These are phyloP conservation scores for Tychaedon coryphoeus DNA, from an alignment of 2,113 vertebrate genomes.

Conservation along the genomic window DNA sequence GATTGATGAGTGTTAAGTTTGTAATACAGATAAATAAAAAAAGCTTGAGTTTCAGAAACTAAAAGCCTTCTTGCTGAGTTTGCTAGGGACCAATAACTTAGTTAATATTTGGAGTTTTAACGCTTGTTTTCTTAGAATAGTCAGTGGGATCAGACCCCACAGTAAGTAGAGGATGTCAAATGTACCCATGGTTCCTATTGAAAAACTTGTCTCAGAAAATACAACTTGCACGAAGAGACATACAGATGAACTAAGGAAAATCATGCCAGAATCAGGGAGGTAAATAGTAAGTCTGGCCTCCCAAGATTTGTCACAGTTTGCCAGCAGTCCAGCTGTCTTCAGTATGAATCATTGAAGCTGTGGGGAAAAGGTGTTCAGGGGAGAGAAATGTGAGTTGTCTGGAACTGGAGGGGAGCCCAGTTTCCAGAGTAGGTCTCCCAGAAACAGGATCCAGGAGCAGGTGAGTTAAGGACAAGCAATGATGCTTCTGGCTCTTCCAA, in stretches of 20 bases:
- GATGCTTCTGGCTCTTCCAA: neutral
- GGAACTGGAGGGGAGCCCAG: neutral
- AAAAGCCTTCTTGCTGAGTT: fast-evolving
- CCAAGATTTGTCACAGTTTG: neutral
- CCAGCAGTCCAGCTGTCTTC: neutral
- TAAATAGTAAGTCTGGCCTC: neutral
- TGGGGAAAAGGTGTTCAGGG: neutral
- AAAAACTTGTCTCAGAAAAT: neutral
- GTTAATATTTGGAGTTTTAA: neutral
- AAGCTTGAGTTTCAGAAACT: neutral
- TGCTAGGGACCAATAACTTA: neutral
- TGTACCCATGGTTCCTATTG: neutral
- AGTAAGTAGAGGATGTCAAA: neutral
- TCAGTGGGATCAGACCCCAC: neutral
- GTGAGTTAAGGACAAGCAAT: neutral
- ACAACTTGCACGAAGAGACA: neutral
- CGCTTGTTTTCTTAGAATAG: neutral
- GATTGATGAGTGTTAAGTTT: neutral
- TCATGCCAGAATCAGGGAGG: neutral
- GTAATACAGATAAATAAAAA: neutral
- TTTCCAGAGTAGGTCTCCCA: neutral
- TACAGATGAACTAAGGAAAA: neutral
- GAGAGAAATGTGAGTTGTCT: neutral
- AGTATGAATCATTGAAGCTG: neutral
- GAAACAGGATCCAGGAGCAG: neutral